phyloP scores from a whole-genome alignment of 2,113 vertebrate species.

The Parus major region DNA sequence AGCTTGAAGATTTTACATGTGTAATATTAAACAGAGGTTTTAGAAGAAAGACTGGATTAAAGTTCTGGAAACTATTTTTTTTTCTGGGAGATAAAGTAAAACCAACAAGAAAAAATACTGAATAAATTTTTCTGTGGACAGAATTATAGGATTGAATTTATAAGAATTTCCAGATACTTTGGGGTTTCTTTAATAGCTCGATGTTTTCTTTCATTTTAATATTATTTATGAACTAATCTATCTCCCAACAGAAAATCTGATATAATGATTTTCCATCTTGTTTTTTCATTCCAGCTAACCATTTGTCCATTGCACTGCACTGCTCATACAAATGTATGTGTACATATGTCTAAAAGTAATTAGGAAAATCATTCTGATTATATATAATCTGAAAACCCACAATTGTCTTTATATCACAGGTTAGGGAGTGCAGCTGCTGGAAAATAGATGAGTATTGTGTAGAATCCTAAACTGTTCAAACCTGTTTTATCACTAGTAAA shows the following conservation, averaged over 20 bases:
- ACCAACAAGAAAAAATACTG: neutral
- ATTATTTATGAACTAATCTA: neutral
- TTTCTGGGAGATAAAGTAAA: neutral
- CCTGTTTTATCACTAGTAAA: neutral
- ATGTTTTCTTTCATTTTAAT: neutral
- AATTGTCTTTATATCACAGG: neutral
- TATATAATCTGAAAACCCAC: neutral
- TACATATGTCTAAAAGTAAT: neutral
- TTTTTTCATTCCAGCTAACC: neutral
- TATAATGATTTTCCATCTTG: neutral
- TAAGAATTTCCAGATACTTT: neutral
- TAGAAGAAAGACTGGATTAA: neutral
- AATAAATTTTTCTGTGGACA: neutral
- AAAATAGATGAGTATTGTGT: fast-evolving
- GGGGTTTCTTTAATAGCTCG: neutral
- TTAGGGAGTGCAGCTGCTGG: neutral
- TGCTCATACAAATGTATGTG: neutral
- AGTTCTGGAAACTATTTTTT: neutral
- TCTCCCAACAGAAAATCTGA: neutral
- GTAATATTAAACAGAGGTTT: neutral
- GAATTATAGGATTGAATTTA: neutral
- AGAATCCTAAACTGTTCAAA: neutral
- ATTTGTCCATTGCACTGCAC: neutral
- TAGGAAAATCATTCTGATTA: neutral
- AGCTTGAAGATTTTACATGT: neutral